Percentiles rank a stretch among this genome's conserved stretches.
These are phyloP conservation scores for Andrena dorsata DNA, from an alignment of 2,888 invertebrate genomes.

Conservation along the genomic window DNA sequence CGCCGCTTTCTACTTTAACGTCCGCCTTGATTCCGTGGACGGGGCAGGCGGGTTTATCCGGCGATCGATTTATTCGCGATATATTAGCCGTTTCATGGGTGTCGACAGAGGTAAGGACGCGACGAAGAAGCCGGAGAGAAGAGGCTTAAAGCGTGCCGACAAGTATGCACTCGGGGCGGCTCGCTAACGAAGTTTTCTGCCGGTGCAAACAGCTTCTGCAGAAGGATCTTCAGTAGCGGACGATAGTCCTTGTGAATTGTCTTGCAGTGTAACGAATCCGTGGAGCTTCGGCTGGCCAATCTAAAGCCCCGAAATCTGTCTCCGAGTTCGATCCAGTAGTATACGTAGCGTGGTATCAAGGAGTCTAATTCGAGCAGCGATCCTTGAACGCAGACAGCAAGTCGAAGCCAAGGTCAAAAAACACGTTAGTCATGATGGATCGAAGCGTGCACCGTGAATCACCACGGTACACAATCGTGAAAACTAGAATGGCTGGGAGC, in stretches of 20 bases:
- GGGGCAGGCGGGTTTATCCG: constrained; percentile 22
- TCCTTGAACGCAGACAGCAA: constrained; percentile 46
- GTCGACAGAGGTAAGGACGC: constrained; percentile 12
- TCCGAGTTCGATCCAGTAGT: neutral
- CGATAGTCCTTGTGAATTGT: neutral
- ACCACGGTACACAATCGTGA: constrained; percentile 43
- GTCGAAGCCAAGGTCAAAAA: constrained; percentile 53
- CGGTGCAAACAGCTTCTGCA: neutral
- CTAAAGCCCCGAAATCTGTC: too few species aligned
- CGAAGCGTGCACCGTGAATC: constrained; percentile 45
- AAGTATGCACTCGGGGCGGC: constrained; percentile 18
- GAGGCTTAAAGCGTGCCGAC: constrained; percentile 33
- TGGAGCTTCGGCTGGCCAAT: too few species aligned
- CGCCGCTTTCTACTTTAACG: constrained; percentile 21
- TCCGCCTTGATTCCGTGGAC: neutral
- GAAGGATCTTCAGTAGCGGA: neutral
- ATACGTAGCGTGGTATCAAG: neutral
- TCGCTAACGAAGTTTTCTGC: constrained; percentile 15
- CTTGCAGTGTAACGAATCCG: too few species aligned
- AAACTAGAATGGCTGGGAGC: constrained; percentile 43
- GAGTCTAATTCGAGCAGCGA: constrained; percentile 44
- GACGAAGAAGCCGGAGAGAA: constrained; percentile 18
- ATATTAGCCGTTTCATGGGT: constrained; percentile 45
- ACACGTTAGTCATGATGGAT: constrained; percentile 59
- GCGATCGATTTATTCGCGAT: constrained; percentile 42